A percentile compares a stretch with the other conserved stretches of the same genome.
phyloP scores from a whole-genome alignment of 1,140 invertebrate genomes.

The Drosophila hydei region DNA sequence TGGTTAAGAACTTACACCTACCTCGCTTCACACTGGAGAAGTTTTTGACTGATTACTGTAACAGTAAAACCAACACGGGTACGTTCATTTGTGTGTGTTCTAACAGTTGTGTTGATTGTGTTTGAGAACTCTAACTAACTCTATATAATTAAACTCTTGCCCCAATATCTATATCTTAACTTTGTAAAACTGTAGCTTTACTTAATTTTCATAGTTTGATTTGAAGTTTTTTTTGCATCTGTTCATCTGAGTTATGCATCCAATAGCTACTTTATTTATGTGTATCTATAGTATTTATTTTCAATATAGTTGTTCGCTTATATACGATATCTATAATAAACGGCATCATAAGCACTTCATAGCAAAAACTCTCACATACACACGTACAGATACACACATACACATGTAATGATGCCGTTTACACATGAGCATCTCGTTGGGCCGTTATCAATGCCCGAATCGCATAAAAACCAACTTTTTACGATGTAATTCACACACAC shows the following conservation, averaged over 20 bases:
- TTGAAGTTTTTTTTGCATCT: too few species aligned
- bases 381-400: slow-evolving; percentile 25
- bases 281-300: slow-evolving; percentile 25
- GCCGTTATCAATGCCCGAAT: slow-evolving; percentile 72
- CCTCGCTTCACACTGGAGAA: slow-evolving; percentile 96
- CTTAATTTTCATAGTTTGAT: slow-evolving; percentile 10
- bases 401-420: slow-evolving; percentile 69
- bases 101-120: slow-evolving; percentile 42
- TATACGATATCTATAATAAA: slow-evolving; percentile 55
- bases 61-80: slow-evolving; percentile 98
- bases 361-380: slow-evolving; percentile 36
- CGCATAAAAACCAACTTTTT: slow-evolving; percentile 74
- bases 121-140: slow-evolving; percentile 15
- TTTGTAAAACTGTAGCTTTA: neutral
- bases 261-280: slow-evolving; percentile 13
- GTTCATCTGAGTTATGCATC: slow-evolving; percentile 16
- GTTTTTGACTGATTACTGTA: slow-evolving; percentile 96
- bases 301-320: slow-evolving; percentile 36
- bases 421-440: slow-evolving; percentile 72
- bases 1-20: slow-evolving; percentile 96
- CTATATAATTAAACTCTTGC: slow-evolving; percentile 25
- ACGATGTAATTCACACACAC: slow-evolving; percentile 74
- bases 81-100: slow-evolving; percentile 73
- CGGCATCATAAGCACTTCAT: slow-evolving; percentile 73
- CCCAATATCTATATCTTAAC: neutral